Conservation (phyloP, 2,113 vertebrate genomes). For the Semnopithecus entellus region DNA sequence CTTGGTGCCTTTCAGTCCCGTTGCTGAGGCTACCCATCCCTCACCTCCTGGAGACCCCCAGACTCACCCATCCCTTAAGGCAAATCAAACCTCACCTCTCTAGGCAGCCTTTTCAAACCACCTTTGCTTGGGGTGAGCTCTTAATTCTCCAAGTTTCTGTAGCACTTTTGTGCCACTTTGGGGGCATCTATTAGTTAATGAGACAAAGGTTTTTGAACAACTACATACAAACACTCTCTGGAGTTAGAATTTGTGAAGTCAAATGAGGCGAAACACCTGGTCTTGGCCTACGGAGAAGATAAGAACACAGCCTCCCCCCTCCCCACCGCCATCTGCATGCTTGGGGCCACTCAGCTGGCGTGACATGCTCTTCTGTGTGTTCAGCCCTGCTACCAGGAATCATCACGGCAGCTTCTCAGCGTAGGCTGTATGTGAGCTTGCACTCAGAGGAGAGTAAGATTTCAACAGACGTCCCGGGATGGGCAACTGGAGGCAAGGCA, state of each 20-base stretch:
- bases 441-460: not conserved
- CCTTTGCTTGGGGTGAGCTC: not conserved
- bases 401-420: not conserved
- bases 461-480: not conserved
- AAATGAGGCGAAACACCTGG: not conserved
- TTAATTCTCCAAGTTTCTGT: not conserved
- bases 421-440: fast-evolving
- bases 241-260: not conserved
- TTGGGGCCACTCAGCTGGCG: fast-evolving
- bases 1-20: not conserved
- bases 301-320: not conserved
- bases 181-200: not conserved
- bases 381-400: not conserved
- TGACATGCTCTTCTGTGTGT: fast-evolving
- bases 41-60: not conserved
- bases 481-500: not conserved
- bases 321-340: fast-evolving
- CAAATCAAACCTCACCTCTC: not conserved
- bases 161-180: not conserved
- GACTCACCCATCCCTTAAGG: not conserved
- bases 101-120: not conserved
- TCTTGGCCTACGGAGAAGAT: not conserved
- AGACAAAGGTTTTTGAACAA: not conserved
- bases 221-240: not conserved
- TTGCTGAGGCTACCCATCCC: not conserved